A percentile compares a stretch with the other conserved stretches of the same genome.
These are phyloP conservation scores for Corythoichthys haematopterus DNA, from an alignment of 2,113 vertebrate genomes.

Conservation along the genomic window DNA sequence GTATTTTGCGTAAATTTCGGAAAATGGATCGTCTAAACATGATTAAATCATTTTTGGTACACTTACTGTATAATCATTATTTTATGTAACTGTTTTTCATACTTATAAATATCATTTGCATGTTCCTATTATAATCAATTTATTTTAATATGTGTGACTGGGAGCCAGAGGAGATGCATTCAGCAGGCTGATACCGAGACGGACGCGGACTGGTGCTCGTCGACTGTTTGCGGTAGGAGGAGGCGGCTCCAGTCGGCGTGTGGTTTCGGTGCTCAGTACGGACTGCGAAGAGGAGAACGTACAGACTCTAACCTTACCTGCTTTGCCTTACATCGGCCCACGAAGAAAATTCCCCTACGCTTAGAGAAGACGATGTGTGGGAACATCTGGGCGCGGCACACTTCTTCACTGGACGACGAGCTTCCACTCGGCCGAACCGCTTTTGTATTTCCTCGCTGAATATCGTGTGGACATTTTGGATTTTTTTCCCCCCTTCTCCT, in stretches of 20 bases:
- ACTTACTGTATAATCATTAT: neutral
- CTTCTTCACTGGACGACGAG: conserved; percentile 28
- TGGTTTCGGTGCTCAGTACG: neutral
- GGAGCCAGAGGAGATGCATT: neutral
- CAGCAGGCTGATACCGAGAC: neutral
- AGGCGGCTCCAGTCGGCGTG: neutral
- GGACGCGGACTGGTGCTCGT: neutral
- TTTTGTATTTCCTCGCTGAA: conserved; percentile 68
- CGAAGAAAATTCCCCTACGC: neutral
- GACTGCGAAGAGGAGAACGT: neutral
- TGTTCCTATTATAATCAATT: neutral
- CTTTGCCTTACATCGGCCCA: neutral
- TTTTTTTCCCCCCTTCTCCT: conserved; percentile 27
- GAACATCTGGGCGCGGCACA: conserved; percentile 59
- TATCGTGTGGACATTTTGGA: conserved; percentile 69
- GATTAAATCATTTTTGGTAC: neutral
- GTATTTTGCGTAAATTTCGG: neutral
- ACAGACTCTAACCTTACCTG: neutral
- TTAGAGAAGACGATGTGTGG: conserved; percentile 37
- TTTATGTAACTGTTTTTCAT: neutral
- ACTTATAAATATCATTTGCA: neutral
- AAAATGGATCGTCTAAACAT: neutral
- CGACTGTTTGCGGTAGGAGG: neutral
- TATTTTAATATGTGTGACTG: neutral
- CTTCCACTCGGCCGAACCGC: conserved; percentile 45